Percentiles rank a stretch among this genome's conserved stretches.
These are phyloP conservation scores for Mobula hypostoma DNA, from an alignment of 2,113 vertebrate genomes.

Conservation along the genomic window DNA sequence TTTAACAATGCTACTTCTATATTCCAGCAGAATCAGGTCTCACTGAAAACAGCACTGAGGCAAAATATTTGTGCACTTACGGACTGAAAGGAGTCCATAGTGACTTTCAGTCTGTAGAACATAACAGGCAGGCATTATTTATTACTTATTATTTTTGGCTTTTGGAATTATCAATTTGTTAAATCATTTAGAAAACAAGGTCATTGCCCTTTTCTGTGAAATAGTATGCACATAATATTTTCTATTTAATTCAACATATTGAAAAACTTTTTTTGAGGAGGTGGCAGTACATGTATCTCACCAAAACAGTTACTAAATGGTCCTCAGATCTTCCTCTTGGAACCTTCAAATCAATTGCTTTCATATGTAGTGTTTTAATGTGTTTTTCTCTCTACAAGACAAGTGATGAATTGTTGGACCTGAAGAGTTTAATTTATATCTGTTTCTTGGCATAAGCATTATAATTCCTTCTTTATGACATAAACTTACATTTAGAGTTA, in stretches of 20 bases:
- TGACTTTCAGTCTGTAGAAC: not conserved
- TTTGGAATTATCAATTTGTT: not conserved
- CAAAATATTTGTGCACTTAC: not conserved
- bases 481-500: not conserved
- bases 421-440: not conserved
- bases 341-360: not conserved
- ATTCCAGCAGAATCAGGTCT: not conserved
- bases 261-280: not conserved
- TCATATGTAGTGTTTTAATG: not conserved
- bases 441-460: not conserved
- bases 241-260: not conserved
- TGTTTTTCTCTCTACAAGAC: not conserved
- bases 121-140: not conserved
- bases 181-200: not conserved
- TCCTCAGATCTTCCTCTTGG: not conserved
- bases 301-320: not conserved
- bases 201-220: not conserved
- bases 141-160: not conserved
- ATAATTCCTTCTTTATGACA: not conserved
- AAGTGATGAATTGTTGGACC: not conserved
- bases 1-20: not conserved
- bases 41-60: not conserved
- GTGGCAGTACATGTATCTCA: not conserved
- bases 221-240: not conserved
- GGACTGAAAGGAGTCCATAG: not conserved